phyloP scores from a whole-genome alignment of 2,888 invertebrate species.

The Sabatieria punctata region DNA sequence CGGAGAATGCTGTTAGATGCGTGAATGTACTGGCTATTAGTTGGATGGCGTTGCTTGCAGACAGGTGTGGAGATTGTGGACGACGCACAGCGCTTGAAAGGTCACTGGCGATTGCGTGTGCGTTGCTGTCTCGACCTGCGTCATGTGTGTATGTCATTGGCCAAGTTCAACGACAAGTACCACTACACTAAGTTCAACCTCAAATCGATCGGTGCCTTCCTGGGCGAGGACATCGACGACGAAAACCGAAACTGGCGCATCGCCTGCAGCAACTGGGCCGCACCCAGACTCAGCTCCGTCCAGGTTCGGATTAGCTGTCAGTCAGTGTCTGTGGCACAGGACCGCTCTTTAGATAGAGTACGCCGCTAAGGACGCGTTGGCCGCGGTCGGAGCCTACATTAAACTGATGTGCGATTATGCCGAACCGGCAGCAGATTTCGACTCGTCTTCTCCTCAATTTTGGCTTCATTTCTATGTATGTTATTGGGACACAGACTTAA shows the following conservation, averaged over 20 bases:
- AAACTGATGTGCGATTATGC: background rate
- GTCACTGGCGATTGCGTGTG: background rate
- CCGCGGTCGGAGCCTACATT: background rate
- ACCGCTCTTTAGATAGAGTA: background rate
- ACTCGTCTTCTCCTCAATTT: too few species aligned
- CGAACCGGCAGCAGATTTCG: background rate
- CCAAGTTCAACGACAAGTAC: background rate
- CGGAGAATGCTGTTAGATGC: too few species aligned
- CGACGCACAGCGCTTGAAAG: background rate
- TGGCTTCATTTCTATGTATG: too few species aligned
- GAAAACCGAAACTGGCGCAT: background rate
- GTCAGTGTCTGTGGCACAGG: too few species aligned
- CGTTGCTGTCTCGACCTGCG: conserved; percentile 1
- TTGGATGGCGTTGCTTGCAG: background rate
- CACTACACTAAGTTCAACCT: background rate
- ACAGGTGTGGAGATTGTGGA: conserved; percentile 1
- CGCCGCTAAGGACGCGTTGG: conserved; percentile 4
- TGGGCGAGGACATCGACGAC: background rate
- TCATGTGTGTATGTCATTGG: background rate
- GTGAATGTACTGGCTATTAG: background rate
- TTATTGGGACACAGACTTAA: too few species aligned
- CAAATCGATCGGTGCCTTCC: conserved; percentile 2
- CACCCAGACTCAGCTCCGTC: background rate
- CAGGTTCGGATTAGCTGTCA: conserved; percentile 1
- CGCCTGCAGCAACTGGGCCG: conserved; percentile 3